Evolutionary conservation across 2,797 vertebrate genomes (phyloP).

Genomic region (Poliocrania exsul): DNA sequence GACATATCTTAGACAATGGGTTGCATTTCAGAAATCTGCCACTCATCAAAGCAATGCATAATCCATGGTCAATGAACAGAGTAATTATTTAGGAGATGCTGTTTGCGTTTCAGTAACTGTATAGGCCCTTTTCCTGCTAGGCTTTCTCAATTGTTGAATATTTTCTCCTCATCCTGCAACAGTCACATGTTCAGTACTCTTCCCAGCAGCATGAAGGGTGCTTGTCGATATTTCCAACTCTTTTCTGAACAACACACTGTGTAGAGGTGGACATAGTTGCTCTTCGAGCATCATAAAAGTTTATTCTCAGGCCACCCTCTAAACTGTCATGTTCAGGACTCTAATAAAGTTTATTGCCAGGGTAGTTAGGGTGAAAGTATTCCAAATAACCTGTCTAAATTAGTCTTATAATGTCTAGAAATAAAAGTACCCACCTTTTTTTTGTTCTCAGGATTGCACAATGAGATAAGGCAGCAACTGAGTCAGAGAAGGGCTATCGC

Average conservation of each 20-base stretch:
- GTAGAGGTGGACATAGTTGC: not conserved
- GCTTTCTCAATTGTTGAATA: not conserved
- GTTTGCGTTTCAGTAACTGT: not conserved
- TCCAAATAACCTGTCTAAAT: not conserved
- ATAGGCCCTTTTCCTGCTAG: not conserved
- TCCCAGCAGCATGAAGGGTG: not conserved
- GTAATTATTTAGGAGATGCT: not conserved
- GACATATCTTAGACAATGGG: not conserved
- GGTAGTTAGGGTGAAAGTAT: not conserved
- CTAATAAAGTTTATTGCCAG: not conserved
- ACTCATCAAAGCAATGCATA: not conserved
- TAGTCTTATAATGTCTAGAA: not conserved
- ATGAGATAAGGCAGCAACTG: not conserved
- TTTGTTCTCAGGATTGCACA: not conserved
- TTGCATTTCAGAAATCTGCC: not conserved
- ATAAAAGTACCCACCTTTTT: not conserved
- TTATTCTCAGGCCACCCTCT: not conserved
- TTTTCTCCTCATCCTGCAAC: not conserved
- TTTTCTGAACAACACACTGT: not conserved
- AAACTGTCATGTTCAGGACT: not conserved
- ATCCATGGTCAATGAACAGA: not conserved
- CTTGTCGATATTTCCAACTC: not conserved
- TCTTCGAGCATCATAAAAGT: not conserved
- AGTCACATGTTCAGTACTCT: not conserved
- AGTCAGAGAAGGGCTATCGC: constrained; percentile 8